Percentiles rank a stretch among this genome's conserved stretches.
Conservation (phyloP, 2,797 vertebrate genomes). For the Artibeus jamaicensis region DNA sequence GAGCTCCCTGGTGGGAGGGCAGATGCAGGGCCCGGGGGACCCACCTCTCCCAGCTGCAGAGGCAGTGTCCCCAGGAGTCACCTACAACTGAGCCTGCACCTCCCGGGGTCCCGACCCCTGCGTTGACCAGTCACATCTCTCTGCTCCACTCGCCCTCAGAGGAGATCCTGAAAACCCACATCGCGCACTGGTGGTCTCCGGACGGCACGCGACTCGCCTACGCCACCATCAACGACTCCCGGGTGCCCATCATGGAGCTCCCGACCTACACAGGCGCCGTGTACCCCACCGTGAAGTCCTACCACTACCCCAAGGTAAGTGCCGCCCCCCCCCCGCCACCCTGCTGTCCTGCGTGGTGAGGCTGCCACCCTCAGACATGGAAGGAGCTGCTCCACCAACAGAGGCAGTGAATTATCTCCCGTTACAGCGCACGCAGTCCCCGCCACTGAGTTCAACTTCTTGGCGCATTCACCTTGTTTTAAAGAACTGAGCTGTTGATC, state of each 20-base stretch:
- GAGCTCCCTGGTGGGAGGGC: fast-evolving
- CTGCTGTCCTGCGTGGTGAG: neutral
- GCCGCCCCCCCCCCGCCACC: neutral
- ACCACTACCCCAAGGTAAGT: conserved; percentile 96
- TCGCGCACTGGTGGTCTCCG: conserved; percentile 98
- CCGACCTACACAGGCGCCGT: conserved; percentile 90
- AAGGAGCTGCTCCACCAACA: neutral
- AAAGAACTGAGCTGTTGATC: neutral
- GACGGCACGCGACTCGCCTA: conserved; percentile 95
- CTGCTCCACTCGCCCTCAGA: conserved; percentile 83
- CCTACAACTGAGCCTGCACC: neutral
- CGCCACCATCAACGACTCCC: conserved; percentile 94
- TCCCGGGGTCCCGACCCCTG: neutral
- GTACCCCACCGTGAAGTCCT: conserved; percentile 91
- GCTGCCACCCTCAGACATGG: fast-evolving
- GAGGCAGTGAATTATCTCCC: neutral
- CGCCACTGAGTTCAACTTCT: neutral
- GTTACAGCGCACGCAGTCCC: neutral
- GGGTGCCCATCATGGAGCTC: conserved; percentile 96
- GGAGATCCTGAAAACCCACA: conserved; percentile 94
- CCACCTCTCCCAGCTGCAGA: fast-evolving
- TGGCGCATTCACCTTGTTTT: conserved; percentile 30
- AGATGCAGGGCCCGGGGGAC: fast-evolving
- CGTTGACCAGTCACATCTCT: neutral
- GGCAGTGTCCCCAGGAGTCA: fast-evolving